phyloP scores from a whole-genome alignment of 2,113 vertebrate species.

The Triplophysa siluroides region DNA sequence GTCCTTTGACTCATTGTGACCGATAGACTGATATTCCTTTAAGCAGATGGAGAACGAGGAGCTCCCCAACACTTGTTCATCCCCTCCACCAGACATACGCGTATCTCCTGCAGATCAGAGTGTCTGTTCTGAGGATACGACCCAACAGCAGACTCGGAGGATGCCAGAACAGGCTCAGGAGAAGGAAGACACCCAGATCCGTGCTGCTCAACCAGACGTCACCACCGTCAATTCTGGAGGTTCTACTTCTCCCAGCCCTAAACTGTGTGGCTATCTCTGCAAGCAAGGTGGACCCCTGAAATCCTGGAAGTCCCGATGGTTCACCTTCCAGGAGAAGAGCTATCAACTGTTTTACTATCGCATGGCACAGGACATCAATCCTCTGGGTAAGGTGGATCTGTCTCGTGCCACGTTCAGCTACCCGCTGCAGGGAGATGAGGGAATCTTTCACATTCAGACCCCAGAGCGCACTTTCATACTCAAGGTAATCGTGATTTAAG shows the following conservation, averaged over 20 bases:
- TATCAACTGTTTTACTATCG: slow-evolving; percentile 88
- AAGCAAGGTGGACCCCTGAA: slow-evolving; percentile 88
- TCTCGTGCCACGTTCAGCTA: slow-evolving; percentile 79
- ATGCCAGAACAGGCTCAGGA: background rate
- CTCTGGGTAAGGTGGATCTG: slow-evolving; percentile 84
- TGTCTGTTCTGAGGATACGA: slow-evolving; percentile 28
- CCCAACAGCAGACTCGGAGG: slow-evolving; percentile 30
- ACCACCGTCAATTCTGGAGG: slow-evolving; percentile 18
- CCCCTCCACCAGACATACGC: slow-evolving; percentile 29
- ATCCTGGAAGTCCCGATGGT: slow-evolving; percentile 94
- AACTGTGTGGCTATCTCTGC: slow-evolving; percentile 89
- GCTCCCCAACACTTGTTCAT: slow-evolving; percentile 58
- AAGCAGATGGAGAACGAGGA: slow-evolving; percentile 64
- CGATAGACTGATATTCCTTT: too few relatives aligned
- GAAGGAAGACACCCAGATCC: background rate
- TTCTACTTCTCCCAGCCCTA: slow-evolving; percentile 46
- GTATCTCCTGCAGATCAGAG: slow-evolving; percentile 9
- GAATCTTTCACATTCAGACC: slow-evolving; percentile 89
- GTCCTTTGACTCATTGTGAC: too few relatives aligned
- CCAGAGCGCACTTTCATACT: slow-evolving; percentile 82
- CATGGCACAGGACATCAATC: slow-evolving; percentile 83
- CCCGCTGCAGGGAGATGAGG: slow-evolving; percentile 78
- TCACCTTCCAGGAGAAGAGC: slow-evolving; percentile 84
- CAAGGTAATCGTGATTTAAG: slow-evolving; percentile 77
- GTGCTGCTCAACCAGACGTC: slow-evolving; percentile 31